Conservation (phyloP, 2,113 vertebrate species). For the Petaurus breviceps region DNA sequence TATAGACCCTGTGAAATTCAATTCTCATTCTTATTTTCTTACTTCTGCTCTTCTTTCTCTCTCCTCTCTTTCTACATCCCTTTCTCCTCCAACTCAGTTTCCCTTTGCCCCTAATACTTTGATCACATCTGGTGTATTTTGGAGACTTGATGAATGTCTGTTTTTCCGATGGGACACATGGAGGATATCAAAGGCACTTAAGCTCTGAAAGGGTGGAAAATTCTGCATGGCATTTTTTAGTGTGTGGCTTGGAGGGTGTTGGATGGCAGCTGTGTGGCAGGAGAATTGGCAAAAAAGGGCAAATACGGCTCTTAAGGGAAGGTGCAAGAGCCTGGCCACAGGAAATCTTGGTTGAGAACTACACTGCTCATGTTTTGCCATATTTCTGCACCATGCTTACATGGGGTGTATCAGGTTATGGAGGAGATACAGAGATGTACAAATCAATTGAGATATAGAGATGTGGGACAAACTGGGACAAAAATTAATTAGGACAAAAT, state of each 20-base stretch:
- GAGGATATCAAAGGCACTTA: slow-evolving; percentile 73
- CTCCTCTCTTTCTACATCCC: neutral
- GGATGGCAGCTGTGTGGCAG: slow-evolving; percentile 61
- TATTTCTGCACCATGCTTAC: neutral
- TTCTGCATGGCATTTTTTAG: slow-evolving; percentile 64
- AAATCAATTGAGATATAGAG: neutral
- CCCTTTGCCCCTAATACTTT: slow-evolving; percentile 58
- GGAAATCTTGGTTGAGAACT: neutral
- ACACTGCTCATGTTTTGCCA: neutral
- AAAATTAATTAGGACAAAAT: too few species aligned
- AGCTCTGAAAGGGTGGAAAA: slow-evolving; percentile 67
- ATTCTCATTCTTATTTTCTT: neutral
- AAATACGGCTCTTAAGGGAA: slow-evolving; percentile 5
- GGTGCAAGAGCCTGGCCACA: neutral
- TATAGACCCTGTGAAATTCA: neutral
- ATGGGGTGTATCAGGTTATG: neutral
- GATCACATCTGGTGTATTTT: slow-evolving; percentile 72
- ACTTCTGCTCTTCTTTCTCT: neutral
- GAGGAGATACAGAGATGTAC: neutral
- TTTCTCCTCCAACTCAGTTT: slow-evolving; percentile 35
- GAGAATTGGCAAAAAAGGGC: slow-evolving; percentile 36
- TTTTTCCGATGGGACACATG: slow-evolving; percentile 75
- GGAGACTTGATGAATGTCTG: slow-evolving; percentile 64
- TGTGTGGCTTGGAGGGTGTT: slow-evolving; percentile 43
- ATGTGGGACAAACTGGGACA: neutral